Evolutionary conservation across 2,888 invertebrate species (phyloP).

Genomic region (Junonia oenone): DNA sequence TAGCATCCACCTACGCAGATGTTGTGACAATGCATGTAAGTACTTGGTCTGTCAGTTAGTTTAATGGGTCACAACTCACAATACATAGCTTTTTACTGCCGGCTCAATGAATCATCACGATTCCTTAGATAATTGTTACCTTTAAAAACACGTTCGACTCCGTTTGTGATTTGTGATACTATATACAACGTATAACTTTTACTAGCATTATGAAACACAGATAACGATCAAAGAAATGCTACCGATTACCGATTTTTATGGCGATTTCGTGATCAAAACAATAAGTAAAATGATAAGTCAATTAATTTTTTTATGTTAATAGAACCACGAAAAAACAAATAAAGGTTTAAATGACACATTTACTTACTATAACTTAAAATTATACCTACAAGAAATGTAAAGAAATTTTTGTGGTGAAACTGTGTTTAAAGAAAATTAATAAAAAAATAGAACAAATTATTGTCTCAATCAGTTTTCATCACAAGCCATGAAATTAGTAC

Average conservation of each 20-base stretch:
- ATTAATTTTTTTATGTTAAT: neutral
- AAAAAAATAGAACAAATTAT: no score
- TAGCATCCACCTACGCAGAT: conserved; percentile 40
- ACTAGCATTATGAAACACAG: neutral
- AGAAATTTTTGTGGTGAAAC: no score
- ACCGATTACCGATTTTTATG: neutral
- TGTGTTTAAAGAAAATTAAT: no score
- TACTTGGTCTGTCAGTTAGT: conserved; percentile 13
- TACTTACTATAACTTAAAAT: no score
- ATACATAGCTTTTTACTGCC: conserved; percentile 20
- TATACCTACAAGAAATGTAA: no score
- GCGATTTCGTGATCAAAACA: no score
- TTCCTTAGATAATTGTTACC: conserved; percentile 4
- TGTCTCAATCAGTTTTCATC: no score
- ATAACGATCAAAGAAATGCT: neutral
- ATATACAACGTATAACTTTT: neutral
- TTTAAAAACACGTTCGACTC: neutral
- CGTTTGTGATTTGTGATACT: no score
- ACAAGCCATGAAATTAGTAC: no score
- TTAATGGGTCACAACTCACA: conserved; percentile 14
- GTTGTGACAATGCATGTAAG: conserved; percentile 30
- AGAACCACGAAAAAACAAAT: no score
- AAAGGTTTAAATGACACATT: no score
- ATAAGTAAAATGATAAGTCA: no score
- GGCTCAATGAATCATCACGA: conserved; percentile 11